A percentile compares a stretch with the other conserved stretches of the same genome.
phyloP scores from a whole-genome alignment of 1,140 invertebrate genomes.

The Eurytemora carolleeae region DNA sequence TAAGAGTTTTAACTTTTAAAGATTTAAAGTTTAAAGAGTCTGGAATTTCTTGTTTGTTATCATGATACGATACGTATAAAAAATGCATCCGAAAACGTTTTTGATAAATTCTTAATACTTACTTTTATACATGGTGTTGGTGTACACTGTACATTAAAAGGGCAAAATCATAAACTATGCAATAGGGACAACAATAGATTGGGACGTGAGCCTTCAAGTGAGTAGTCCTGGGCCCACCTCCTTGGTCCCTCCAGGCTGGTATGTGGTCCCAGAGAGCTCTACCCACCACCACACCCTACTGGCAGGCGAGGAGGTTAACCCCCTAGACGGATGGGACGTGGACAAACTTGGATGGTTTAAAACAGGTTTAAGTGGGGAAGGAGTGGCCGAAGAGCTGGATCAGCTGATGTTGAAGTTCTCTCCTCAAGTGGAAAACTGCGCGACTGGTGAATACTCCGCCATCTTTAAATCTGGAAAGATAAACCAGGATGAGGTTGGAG shows the following conservation, averaged over 20 bases:
- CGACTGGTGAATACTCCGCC: background rate
- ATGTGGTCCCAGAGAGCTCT: background rate
- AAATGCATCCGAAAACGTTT: too few species aligned
- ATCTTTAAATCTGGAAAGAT: background rate
- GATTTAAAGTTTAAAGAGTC: too few species aligned
- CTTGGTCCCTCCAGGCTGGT: conserved; percentile 10
- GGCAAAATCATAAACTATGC: too few species aligned
- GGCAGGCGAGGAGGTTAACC: conserved; percentile 4
- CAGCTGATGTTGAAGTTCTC: background rate
- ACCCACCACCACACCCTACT: background rate
- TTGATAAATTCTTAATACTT: too few species aligned
- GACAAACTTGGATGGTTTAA: conserved; percentile 13
- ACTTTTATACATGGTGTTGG: too few species aligned
- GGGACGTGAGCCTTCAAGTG: conserved; percentile 11
- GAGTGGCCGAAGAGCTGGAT: background rate
- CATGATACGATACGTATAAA: too few species aligned
- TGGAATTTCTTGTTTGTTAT: too few species aligned
- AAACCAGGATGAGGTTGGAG: background rate
- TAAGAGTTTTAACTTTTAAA: too few species aligned
- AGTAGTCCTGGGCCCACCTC: conserved; percentile 8
- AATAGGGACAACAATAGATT: conserved; percentile 13
- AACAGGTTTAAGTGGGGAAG: background rate
- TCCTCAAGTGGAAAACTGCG: background rate
- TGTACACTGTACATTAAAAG: too few species aligned
- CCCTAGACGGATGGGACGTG: conserved; percentile 13